Percentiles rank a stretch among this genome's conserved stretches.
These are phyloP conservation scores for Musca vetustissima DNA, from an alignment of 1,140 invertebrate species.

Conservation along the genomic window DNA sequence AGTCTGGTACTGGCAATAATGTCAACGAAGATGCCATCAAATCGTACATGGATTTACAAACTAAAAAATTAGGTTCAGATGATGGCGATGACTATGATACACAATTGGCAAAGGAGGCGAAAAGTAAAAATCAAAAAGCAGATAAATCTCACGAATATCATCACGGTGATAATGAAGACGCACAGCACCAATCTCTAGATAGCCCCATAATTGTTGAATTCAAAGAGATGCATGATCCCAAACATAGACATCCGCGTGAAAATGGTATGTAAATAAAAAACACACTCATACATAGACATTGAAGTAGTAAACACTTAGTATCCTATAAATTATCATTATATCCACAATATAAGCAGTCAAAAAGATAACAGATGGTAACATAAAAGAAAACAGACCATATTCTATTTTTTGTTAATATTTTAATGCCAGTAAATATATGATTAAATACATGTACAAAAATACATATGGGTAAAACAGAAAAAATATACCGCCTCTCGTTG, in stretches of 20 bases:
- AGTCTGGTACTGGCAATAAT: slow-evolving; percentile 34
- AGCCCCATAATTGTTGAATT: slow-evolving; percentile 45
- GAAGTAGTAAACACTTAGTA: too few species aligned
- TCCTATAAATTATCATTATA: too few species aligned
- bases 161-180: background rate
- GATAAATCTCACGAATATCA: slow-evolving; percentile 8
- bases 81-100: slow-evolving; percentile 34
- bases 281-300: background rate
- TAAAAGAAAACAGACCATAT: too few species aligned
- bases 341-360: background rate
- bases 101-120: slow-evolving; percentile 2
- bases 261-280: slow-evolving; percentile 32
- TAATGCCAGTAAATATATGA: too few species aligned
- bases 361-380: background rate
- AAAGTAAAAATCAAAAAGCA: slow-evolving; percentile 19
- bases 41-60: slow-evolving; percentile 26
- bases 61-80: slow-evolving; percentile 25
- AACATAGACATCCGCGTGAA: slow-evolving; percentile 58
- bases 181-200: background rate
- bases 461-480: too few species aligned
- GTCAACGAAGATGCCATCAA: slow-evolving; percentile 14
- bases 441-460: too few species aligned
- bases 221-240: slow-evolving; percentile 61
- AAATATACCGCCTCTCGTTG: too few species aligned
- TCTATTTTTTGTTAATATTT: too few species aligned